Evolutionary conservation across 2,888 invertebrate genomes (phyloP).

Genomic region (Erebia palarica): DNA sequence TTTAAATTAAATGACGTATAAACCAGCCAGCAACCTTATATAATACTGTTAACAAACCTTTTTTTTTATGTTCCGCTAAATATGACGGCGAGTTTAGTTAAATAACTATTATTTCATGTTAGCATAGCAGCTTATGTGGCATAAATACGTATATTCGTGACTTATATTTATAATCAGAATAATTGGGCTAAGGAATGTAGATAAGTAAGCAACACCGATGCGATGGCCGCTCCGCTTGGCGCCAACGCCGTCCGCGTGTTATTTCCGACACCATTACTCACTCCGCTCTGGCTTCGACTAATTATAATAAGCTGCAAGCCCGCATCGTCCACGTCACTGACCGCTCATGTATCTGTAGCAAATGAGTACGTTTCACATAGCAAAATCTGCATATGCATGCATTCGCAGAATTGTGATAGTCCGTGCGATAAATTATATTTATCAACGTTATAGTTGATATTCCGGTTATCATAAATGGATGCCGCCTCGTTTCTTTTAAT

Average conservation of each 20-base stretch:
- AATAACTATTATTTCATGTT: too few relatives aligned
- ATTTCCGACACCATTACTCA: slow-evolving; percentile 82
- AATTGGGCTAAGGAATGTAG: not conserved
- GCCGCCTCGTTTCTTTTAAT: slow-evolving; percentile 53
- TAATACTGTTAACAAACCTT: too few relatives aligned
- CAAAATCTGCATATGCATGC: slow-evolving; percentile 34
- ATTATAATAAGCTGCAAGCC: slow-evolving; percentile 78
- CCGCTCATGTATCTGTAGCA: slow-evolving; percentile 54
- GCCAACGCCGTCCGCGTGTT: slow-evolving; percentile 72
- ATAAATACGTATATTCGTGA: too few relatives aligned
- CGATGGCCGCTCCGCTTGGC: slow-evolving; percentile 72
- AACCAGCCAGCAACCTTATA: too few relatives aligned
- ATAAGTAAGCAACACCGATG: slow-evolving; percentile 28
- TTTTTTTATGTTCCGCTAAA: too few relatives aligned
- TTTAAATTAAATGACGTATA: too few relatives aligned
- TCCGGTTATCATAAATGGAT: slow-evolving; percentile 44
- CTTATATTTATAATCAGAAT: not conserved
- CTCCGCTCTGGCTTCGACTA: slow-evolving; percentile 76
- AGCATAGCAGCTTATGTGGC: not conserved
- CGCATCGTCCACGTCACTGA: slow-evolving; percentile 59
- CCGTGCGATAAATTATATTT: slow-evolving; percentile 26
- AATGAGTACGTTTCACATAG: slow-evolving; percentile 39
- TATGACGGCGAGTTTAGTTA: too few relatives aligned
- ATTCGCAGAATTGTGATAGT: slow-evolving; percentile 29
- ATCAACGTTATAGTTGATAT: slow-evolving; percentile 26